These are phyloP conservation scores for Lymantria dispar DNA, from an alignment of 2,888 invertebrate genomes.

Conservation along the genomic window DNA sequence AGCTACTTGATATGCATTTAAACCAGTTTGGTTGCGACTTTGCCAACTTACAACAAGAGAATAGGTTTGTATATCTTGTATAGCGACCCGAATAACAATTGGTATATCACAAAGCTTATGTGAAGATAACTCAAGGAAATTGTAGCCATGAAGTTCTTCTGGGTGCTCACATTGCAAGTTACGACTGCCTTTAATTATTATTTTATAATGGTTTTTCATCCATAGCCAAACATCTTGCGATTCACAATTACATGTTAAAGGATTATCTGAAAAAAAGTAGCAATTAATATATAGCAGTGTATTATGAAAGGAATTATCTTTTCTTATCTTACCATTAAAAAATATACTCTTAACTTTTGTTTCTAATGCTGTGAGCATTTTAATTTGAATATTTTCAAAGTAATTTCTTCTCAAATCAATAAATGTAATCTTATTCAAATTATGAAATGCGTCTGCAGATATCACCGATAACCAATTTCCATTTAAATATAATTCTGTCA, in stretches of 20 bases:
- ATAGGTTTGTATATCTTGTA: slow-evolving; percentile 94
- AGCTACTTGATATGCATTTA: slow-evolving; percentile 92
- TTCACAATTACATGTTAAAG: slow-evolving; percentile 94
- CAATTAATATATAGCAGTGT: background rate
- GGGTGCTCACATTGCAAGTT: slow-evolving; percentile 92
- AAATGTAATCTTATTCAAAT: slow-evolving; percentile 87
- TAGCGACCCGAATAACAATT: slow-evolving; percentile 90
- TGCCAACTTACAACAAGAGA: slow-evolving; percentile 95
- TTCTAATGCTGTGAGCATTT: slow-evolving; percentile 89
- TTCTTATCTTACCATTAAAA: slow-evolving; percentile 87
- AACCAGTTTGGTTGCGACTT: slow-evolving; percentile 91
- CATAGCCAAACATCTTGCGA: slow-evolving; percentile 96
- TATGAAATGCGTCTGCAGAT: slow-evolving; percentile 89
- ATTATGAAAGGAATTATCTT: background rate
- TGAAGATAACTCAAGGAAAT: slow-evolving; percentile 90
- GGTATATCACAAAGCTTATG: slow-evolving; percentile 93
- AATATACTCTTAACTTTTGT: slow-evolving; percentile 90
- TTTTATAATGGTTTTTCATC: slow-evolving; percentile 93
- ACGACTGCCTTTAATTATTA: slow-evolving; percentile 82
- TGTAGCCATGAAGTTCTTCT: slow-evolving; percentile 88
- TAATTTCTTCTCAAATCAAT: slow-evolving; percentile 93
- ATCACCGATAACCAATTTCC: slow-evolving; percentile 92
- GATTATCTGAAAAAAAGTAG: slow-evolving; percentile 86
- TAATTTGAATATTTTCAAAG: slow-evolving; percentile 90
- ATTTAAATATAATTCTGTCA: slow-evolving; percentile 89